Evolutionary conservation across 2,113 vertebrate species (phyloP).

Genomic region (Perca flavescens): DNA sequence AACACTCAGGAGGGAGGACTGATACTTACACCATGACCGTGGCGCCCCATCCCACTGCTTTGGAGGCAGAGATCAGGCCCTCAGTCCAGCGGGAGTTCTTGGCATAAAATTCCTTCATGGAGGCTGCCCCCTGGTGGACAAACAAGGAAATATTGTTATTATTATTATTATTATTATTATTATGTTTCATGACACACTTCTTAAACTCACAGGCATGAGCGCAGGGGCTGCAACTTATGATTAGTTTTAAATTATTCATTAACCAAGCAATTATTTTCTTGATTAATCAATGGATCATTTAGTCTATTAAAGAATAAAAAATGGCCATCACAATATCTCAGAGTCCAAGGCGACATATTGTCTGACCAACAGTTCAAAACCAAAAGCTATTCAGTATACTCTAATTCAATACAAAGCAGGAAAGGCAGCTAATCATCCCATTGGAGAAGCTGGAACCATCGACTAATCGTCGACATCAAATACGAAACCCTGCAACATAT

Average conservation of each 20-base stretch:
- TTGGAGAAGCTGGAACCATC: not conserved
- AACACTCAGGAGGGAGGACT: not conserved
- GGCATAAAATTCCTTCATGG: slow-evolving; percentile 96
- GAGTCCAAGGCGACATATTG: not conserved
- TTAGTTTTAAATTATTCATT: not conserved
- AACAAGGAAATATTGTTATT: not conserved
- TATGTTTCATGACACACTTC: not conserved
- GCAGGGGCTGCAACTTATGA: not conserved
- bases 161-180: too few relatives aligned
- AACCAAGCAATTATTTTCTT: not conserved
- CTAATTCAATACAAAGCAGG: not conserved
- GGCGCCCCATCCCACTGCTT: slow-evolving; percentile 98
- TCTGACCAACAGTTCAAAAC: not conserved
- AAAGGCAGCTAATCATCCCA: not conserved
- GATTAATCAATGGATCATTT: not conserved
- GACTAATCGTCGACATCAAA: not conserved
- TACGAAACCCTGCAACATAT: not conserved
- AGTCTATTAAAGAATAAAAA: not conserved
- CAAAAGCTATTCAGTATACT: not conserved
- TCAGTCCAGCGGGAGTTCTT: slow-evolving; percentile 99
- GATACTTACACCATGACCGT: slow-evolving; percentile 96
- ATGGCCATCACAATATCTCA: not conserved
- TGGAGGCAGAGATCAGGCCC: slow-evolving; percentile 96
- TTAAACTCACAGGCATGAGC: not conserved
- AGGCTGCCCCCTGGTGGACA: slow-evolving; percentile 90